A percentile compares a stretch with the other conserved stretches of the same genome.
These are phyloP conservation scores for Stomorhina lunata DNA, from an alignment of 2,888 invertebrate species.

Conservation along the genomic window DNA sequence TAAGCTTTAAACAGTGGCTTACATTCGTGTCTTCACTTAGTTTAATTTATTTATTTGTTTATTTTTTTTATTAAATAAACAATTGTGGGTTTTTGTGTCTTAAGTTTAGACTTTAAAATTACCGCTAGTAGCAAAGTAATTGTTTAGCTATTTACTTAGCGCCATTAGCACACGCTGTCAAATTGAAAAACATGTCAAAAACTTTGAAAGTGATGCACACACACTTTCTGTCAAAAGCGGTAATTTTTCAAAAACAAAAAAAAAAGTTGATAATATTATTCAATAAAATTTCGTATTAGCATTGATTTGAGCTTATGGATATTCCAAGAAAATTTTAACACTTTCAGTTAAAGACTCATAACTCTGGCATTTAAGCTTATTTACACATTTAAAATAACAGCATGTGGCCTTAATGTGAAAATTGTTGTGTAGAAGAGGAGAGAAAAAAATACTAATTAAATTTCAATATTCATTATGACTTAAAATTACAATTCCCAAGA, in stretches of 20 bases:
- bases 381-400: constrained; percentile 14
- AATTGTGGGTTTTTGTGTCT: constrained; percentile 58
- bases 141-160: constrained; percentile 73
- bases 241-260: not conserved
- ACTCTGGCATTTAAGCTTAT: not conserved
- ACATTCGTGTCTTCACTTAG: constrained; percentile 14
- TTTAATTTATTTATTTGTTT: constrained; percentile 32
- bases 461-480: constrained; percentile 7
- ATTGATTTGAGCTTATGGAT: constrained; percentile 1
- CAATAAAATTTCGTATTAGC: not conserved
- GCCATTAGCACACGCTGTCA: constrained; percentile 76
- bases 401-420: constrained; percentile 61
- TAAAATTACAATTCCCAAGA: constrained; percentile 43
- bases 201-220: constrained; percentile 49
- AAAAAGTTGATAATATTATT: constrained; percentile 28
- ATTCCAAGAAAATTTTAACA: constrained; percentile 52
- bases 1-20: constrained; percentile 7
- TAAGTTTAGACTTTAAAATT: constrained; percentile 57
- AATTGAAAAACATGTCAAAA: constrained; percentile 65
- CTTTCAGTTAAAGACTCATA: constrained; percentile 42
- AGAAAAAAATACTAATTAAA: constrained; percentile 55
- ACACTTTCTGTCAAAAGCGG: not conserved
- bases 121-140: constrained; percentile 63
- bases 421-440: no score
- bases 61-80: constrained; percentile 63